Conservation (phyloP, 2,113 vertebrate species). For the Catharus minimus region DNA sequence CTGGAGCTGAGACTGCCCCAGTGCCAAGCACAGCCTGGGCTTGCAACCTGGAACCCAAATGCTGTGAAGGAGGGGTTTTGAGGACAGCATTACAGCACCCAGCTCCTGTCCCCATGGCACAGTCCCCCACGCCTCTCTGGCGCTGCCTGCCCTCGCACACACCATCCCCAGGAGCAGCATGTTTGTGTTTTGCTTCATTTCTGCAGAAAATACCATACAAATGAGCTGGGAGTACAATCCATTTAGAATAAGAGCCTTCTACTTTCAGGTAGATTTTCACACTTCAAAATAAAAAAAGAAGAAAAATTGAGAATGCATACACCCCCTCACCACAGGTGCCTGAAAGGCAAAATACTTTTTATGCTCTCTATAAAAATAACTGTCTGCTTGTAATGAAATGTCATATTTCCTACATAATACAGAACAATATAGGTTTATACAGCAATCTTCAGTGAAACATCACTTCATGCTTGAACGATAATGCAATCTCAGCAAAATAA, state of each 20-base stretch:
- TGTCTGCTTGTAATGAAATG: conserved; percentile 58
- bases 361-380: conserved; percentile 51
- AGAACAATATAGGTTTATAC: conserved; percentile 51
- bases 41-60: rapidly evolving
- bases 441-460: conserved; percentile 62
- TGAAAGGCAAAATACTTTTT: conserved; percentile 46
- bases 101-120: rapidly evolving
- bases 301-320: not conserved
- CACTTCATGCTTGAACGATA: conserved; percentile 52
- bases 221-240: not conserved
- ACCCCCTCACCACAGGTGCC: conserved; percentile 30
- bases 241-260: not conserved
- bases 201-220: not conserved
- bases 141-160: not conserved
- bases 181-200: not conserved
- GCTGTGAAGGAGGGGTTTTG: not conserved
- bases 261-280: conserved; percentile 23
- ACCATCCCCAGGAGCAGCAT: rapidly evolving
- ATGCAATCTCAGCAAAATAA: conserved; percentile 61
- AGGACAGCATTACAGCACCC: not conserved
- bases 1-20: rapidly evolving
- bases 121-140: rapidly evolving
- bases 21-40: not conserved
- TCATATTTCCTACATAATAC: conserved; percentile 26
- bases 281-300: not conserved